Conservation (phyloP, 2,797 vertebrate genomes). For the Melanotaenia parkinsoni region DNA sequence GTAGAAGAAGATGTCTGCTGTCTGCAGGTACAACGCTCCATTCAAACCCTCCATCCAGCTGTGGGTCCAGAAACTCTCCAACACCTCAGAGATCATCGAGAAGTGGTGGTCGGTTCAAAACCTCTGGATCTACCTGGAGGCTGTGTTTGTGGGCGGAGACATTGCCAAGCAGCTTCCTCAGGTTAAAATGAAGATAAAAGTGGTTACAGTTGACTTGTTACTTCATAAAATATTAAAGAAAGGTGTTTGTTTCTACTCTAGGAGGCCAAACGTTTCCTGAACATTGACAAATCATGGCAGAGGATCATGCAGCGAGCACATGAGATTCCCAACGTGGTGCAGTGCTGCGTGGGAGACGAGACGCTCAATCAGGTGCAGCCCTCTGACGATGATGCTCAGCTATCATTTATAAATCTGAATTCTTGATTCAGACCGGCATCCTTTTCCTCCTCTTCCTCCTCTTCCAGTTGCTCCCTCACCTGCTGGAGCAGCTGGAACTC, state of each 20-base stretch:
- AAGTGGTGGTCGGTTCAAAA: conserved; percentile 89
- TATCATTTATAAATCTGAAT: neutral
- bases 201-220: neutral
- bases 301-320: conserved; percentile 89
- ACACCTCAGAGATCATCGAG: conserved; percentile 87
- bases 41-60: conserved; percentile 86
- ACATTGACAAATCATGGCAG: conserved; percentile 89
- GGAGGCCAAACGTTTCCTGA: conserved; percentile 90
- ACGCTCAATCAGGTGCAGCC: conserved; percentile 82
- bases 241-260: conserved; percentile 29
- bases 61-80: conserved; percentile 88
- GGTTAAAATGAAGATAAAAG: conserved; percentile 6
- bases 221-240: too few species aligned
- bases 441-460: neutral
- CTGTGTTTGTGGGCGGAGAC: conserved; percentile 90
- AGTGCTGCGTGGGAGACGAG: conserved; percentile 89
- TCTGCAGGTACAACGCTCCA: conserved; percentile 83
- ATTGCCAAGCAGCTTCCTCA: conserved; percentile 91
- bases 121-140: conserved; percentile 92
- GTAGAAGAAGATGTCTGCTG: too few species aligned
- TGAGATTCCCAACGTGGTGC: conserved; percentile 84
- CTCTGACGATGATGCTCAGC: accelerated
- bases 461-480: conserved; percentile 69
- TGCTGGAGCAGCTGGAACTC: conserved; percentile 85
- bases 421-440: neutral